Evolutionary conservation across 1,140 invertebrate genomes (phyloP).

Genomic region (Leucophenga varia): DNA sequence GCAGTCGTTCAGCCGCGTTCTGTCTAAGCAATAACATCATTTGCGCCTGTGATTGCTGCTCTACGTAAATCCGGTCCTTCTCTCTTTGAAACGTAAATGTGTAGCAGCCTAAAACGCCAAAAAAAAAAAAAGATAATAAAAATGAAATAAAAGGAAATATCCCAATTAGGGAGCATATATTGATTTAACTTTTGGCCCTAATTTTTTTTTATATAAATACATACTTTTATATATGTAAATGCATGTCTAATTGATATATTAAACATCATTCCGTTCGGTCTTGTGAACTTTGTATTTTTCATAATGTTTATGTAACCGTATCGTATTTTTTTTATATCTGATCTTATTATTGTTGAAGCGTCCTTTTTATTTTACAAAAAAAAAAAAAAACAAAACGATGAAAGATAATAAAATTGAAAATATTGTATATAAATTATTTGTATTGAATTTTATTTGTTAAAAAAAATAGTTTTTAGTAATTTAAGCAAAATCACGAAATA

Average conservation of each 20-base stretch:
- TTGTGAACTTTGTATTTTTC: no score
- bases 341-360: no score
- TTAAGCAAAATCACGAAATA: no score
- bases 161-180: no score
- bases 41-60: slow-evolving; percentile 64
- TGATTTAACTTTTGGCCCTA: slow-evolving; percentile 21
- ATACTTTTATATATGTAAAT: slow-evolving; percentile 5
- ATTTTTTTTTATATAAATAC: slow-evolving; percentile 7
- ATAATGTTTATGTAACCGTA: slow-evolving; percentile 19
- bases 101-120: slow-evolving; percentile 41
- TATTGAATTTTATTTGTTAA: no score
- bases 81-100: no score
- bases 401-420: slow-evolving; percentile 35
- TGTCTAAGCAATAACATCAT: slow-evolving; percentile 60
- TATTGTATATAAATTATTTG: slow-evolving; percentile 39
- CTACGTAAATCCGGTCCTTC: no score
- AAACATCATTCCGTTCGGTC: no score
- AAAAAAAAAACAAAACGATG: no score
- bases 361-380: no score
- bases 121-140: slow-evolving; percentile 13
- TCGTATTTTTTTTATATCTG: slow-evolving; percentile 10
- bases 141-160: neutral
- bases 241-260: slow-evolving; percentile 21
- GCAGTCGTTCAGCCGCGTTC: slow-evolving; percentile 68
- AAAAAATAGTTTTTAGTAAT: no score